Evolutionary conservation across 2,797 vertebrate species (phyloP).

Genomic region (Ataeniobius toweri): DNA sequence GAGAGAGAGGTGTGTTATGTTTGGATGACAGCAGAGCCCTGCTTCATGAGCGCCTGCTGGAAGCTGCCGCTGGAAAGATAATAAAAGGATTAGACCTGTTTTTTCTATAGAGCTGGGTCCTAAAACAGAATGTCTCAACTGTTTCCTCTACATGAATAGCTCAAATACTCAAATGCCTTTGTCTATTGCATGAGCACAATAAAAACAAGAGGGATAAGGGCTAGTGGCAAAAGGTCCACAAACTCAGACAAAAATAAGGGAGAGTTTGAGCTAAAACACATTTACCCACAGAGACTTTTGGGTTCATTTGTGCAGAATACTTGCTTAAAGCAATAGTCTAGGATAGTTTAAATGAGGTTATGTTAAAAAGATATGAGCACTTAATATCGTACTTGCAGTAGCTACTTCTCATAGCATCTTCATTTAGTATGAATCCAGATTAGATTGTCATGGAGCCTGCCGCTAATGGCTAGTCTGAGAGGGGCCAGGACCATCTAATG

Average conservation of each 20-base stretch:
- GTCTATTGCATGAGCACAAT: slow-evolving; percentile 84
- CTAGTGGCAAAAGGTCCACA: slow-evolving; percentile 36
- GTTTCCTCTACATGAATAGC: slow-evolving; percentile 91
- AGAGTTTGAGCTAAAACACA: slow-evolving; percentile 18
- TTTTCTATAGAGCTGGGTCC: slow-evolving; percentile 88
- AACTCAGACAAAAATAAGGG: slow-evolving; percentile 28
- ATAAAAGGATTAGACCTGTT: slow-evolving; percentile 91
- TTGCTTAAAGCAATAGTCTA: slow-evolving; percentile 35
- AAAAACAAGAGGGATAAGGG: slow-evolving; percentile 53
- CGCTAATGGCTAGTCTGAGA: neutral
- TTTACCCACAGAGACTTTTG: slow-evolving; percentile 12
- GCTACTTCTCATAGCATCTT: neutral
- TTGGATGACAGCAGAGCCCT: slow-evolving; percentile 82
- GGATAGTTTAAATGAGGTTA: neutral
- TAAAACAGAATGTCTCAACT: slow-evolving; percentile 95
- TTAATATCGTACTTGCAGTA: neutral
- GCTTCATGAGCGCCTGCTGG: slow-evolving; percentile 87
- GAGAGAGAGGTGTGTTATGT: slow-evolving; percentile 79
- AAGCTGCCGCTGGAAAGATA: slow-evolving; percentile 93
- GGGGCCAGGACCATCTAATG: neutral
- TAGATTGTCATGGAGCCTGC: neutral
- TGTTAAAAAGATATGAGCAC: neutral
- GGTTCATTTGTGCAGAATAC: slow-evolving; percentile 23
- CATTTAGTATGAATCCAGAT: neutral
- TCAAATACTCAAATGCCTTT: slow-evolving; percentile 89